Base-by-base conservation (phyloP, 2,113 vertebrate species). In the Hystrix cristata region DNA sequence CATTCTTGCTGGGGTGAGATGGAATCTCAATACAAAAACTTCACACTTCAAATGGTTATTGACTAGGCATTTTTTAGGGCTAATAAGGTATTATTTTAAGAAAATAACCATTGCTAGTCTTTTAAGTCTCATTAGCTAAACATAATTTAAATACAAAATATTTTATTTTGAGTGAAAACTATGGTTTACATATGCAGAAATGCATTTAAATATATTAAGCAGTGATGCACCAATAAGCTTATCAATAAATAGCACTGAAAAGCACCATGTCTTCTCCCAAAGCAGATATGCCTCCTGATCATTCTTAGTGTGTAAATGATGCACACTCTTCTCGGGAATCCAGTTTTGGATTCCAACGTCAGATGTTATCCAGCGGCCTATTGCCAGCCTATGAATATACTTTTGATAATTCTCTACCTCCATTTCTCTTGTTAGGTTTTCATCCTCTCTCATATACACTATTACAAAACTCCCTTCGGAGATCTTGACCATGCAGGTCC, bases 121-220 rank as follows among this genome's bases (percentile, higher is more conserved):
- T 78, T 80, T 87, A 89, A 72, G 3, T 13, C 1, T 80, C 34
- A 64, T 18, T 14, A 29, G 21, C 31, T 95, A 46, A 89, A 14
- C 7, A 23, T 19, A 81, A 79, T 59, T 79, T 82, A 62, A 85
- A 67, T 57, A 15, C 34, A 21, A 34, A 43, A 4, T 43, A 29
- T 62, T 87, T 64, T 90, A 80, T 51, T 96, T 85, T 74, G 38
- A 94, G 15, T 86, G 19, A 34, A 84, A 87, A 95, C 53, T 27
- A 29, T 6, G 15, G 0, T 13, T 69, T 64, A 19, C 4, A 31
- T 8, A 48, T 65, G 80, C 9, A 38, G 19, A 79, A 51, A n/a
- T 34, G 23, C 27, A 43, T 71, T 69, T 38, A 82, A 60, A n/a
- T 72, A 48, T n/a, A 34, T 72, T 55, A 51, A 69, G 43, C 74